Percentiles rank a stretch among this genome's conserved stretches.
Evolutionary conservation across 1,140 invertebrate species (phyloP).

Genomic region (Berghia stephanieae): DNA sequence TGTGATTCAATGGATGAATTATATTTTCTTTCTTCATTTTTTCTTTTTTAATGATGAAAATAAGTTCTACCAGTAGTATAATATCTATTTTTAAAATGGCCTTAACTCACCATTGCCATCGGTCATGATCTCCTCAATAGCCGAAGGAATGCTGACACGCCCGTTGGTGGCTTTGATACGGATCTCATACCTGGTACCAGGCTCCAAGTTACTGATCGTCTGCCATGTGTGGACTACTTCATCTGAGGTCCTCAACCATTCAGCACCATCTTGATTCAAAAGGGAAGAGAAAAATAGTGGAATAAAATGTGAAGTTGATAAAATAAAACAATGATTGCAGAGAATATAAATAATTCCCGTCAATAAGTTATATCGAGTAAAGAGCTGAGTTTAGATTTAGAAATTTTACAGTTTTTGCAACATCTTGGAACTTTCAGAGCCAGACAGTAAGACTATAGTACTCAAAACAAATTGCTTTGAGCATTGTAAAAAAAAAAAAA

Average conservation of each 20-base stretch:
- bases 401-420: too few species aligned
- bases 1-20: neutral
- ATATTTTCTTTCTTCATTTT: neutral
- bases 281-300: neutral
- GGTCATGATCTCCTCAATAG: conserved; percentile 44
- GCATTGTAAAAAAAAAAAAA: too few species aligned
- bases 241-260: conserved; percentile 54
- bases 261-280: conserved; percentile 45
- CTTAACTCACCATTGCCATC: conserved; percentile 46
- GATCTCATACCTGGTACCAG: conserved; percentile 87
- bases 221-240: conserved; percentile 55
- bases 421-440: too few species aligned
- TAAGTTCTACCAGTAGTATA: neutral
- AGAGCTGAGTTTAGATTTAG: too few species aligned
- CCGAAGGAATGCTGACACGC: conserved; percentile 61
- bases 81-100: neutral
- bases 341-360: too few species aligned
- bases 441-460: too few species aligned
- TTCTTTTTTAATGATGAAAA: too few species aligned
- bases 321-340: too few species aligned
- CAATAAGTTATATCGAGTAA: too few species aligned
- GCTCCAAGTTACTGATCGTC: conserved; percentile 80
- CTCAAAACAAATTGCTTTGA: too few species aligned
- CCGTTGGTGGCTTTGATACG: conserved; percentile 92
- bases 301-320: neutral